phyloP scores from a whole-genome alignment of 2,113 vertebrate genomes.

The Ammodramus savannarum region DNA sequence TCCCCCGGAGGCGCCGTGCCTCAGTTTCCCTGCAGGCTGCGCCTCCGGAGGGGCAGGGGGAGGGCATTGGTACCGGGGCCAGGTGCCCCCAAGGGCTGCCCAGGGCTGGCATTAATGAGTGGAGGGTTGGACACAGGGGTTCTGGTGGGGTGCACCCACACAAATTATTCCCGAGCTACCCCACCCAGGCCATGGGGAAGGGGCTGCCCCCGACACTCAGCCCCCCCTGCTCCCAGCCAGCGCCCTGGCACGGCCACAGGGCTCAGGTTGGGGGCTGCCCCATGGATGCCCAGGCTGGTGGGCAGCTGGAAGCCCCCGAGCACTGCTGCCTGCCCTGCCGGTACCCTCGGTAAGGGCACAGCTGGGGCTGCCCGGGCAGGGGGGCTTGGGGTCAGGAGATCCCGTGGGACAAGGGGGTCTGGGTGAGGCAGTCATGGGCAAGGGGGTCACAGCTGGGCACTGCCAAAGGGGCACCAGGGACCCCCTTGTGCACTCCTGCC shows the following conservation, averaged over 20 bases:
- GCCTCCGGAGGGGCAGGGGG: background rate
- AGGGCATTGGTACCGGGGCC: background rate
- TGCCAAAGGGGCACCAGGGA: rapidly evolving
- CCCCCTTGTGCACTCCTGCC: too few species aligned
- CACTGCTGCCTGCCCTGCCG: background rate
- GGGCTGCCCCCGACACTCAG: background rate
- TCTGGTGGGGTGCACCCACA: background rate
- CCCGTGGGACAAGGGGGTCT: background rate
- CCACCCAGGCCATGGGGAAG: background rate
- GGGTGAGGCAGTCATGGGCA: background rate
- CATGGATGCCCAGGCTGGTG: background rate
- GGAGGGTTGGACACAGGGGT: background rate
- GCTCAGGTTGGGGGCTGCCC: background rate
- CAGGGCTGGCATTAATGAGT: background rate
- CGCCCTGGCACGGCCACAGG: rapidly evolving
- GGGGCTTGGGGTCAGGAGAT: rapidly evolving
- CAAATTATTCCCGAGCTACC: background rate
- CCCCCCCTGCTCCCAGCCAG: background rate
- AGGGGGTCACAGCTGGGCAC: background rate
- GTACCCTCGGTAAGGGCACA: background rate
- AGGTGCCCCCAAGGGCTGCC: background rate
- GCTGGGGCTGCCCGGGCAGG: background rate
- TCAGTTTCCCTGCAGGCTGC: background rate
- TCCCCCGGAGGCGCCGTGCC: background rate
- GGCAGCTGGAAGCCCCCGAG: background rate